Conservation (phyloP, 2,888 invertebrate genomes). For the Euphydryas editha region DNA sequence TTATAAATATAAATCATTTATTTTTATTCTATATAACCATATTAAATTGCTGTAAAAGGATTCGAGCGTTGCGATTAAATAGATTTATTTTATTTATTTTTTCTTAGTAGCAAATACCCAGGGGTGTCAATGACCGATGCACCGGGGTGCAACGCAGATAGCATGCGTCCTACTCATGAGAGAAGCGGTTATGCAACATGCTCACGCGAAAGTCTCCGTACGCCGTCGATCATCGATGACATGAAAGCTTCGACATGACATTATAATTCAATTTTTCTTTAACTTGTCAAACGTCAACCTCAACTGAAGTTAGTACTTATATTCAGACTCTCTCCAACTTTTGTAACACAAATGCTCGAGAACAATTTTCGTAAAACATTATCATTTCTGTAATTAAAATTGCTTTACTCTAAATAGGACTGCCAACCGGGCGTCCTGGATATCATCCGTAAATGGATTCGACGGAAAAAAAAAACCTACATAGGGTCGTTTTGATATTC, state of each 20-base stretch:
- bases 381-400: too few relatives aligned
- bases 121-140: slow-evolving; percentile 73
- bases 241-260: slow-evolving; percentile 33
- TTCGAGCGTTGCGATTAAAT: not conserved
- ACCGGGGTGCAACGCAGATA: slow-evolving; percentile 70
- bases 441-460: too few relatives aligned
- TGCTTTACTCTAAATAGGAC: too few relatives aligned
- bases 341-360: not conserved
- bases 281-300: not conserved
- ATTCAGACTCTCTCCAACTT: not conserved
- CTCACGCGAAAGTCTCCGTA: slow-evolving; percentile 65
- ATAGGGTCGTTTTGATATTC: too few relatives aligned
- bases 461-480: too few relatives aligned
- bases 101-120: slow-evolving; percentile 25
- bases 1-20: not conserved
- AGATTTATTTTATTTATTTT: not conserved
- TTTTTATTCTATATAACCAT: not conserved
- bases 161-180: slow-evolving; percentile 71
- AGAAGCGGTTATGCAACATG: slow-evolving; percentile 78
- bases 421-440: too few relatives aligned
- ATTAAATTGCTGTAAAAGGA: not conserved
- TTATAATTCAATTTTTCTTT: slow-evolving; percentile 17
- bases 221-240: slow-evolving; percentile 59
- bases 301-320: not conserved
- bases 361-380: not conserved